These are phyloP conservation scores for Tetranychus piercei DNA, from an alignment of 2,888 invertebrate species.

Conservation along the genomic window DNA sequence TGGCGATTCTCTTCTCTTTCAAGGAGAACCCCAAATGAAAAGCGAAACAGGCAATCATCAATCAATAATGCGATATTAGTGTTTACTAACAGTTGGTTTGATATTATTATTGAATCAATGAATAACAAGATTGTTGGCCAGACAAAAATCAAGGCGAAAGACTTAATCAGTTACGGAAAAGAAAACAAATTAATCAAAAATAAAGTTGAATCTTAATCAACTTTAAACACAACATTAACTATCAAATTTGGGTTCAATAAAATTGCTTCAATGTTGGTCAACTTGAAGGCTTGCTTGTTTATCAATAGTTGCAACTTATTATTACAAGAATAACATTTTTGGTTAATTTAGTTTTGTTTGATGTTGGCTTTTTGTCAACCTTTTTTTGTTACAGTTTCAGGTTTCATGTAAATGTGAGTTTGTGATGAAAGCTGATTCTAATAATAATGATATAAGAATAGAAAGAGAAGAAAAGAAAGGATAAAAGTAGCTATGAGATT, in stretches of 20 bases:
- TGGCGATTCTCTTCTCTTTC: neutral
- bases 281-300: too few relatives aligned
- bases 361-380: neutral
- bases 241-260: neutral
- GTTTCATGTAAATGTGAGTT: slow-evolving; percentile 21
- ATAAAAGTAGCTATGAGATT: neutral
- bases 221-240: too few relatives aligned
- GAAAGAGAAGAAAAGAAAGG: neutral
- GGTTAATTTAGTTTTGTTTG: too few relatives aligned
- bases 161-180: too few relatives aligned
- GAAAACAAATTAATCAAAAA: too few relatives aligned
- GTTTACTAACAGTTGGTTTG: neutral
- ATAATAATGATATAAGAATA: neutral
- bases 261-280: neutral
- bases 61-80: neutral
- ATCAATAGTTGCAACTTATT: neutral
- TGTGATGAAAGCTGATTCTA: neutral
- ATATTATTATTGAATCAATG: too few relatives aligned
- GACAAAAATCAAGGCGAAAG: neutral
- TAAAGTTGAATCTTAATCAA: too few relatives aligned
- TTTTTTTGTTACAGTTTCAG: slow-evolving; percentile 12
- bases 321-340: too few relatives aligned
- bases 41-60: neutral
- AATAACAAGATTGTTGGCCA: too few relatives aligned
- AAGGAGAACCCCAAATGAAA: too few relatives aligned